Evolutionary conservation across 2,797 vertebrate species (phyloP).

Genomic region (Chiroxiphia lanceolata): DNA sequence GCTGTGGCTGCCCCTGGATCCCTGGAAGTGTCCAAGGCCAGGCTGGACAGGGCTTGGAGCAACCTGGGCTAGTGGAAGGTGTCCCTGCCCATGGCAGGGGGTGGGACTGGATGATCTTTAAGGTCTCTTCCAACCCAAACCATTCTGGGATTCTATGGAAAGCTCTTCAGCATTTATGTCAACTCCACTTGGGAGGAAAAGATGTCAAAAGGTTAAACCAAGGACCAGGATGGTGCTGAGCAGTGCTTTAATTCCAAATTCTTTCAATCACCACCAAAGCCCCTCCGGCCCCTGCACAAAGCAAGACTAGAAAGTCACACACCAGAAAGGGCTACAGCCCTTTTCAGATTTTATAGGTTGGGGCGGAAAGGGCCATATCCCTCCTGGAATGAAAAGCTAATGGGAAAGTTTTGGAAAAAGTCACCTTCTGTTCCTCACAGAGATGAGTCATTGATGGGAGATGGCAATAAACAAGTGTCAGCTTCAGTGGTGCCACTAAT

Average conservation of each 20-base stretch:
- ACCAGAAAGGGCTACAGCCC: background rate
- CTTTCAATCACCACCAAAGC: background rate
- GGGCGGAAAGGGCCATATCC: background rate
- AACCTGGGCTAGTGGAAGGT: background rate
- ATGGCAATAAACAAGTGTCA: background rate
- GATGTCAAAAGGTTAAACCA: background rate
- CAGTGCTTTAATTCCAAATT: background rate
- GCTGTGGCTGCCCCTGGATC: background rate
- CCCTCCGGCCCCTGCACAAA: background rate
- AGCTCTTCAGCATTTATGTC: background rate
- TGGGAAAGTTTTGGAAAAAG: background rate
- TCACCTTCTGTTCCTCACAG: background rate
- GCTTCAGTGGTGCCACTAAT: background rate
- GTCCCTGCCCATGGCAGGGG: background rate
- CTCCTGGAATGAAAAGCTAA: background rate
- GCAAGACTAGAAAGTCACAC: background rate
- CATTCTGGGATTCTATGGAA: background rate
- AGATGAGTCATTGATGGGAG: background rate
- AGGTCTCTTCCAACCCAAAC: no score
- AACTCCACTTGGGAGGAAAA: background rate
- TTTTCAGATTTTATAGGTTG: background rate
- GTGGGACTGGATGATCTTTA: rapidly evolving
- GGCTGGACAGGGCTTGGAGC: background rate
- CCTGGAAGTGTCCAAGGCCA: background rate
- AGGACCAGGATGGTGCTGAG: background rate